Conservation (phyloP, 2,113 vertebrate genomes). For the Todiramphus chloris region DNA sequence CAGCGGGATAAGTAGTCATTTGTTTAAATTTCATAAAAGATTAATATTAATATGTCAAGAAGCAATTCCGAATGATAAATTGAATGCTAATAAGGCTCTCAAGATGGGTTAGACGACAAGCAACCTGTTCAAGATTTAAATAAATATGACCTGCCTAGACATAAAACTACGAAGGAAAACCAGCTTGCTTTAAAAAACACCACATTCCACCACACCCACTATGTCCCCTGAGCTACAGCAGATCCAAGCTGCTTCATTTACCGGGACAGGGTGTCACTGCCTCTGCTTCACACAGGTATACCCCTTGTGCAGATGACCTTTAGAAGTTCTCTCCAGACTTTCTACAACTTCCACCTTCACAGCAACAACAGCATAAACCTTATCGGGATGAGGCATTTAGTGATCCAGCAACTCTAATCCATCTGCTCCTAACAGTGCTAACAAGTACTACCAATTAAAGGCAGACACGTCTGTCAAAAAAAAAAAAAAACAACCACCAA, state of each 20-base stretch:
- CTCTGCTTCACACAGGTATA: not conserved
- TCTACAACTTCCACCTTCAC: not conserved
- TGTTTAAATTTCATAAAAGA: not conserved
- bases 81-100: not conserved
- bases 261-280: fast-evolving
- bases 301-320: not conserved
- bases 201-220: not conserved
- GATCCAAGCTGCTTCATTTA: not conserved
- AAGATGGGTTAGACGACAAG: not conserved
- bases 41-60: not conserved
- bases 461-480: not conserved
- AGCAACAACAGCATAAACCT: not conserved
- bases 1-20: not conserved
- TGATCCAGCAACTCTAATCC: not conserved
- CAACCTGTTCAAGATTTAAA: not conserved
- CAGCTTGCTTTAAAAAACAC: not conserved
- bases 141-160: not conserved
- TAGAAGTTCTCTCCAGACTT: not conserved
- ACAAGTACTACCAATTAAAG: not conserved
- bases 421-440: not conserved
- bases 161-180: not conserved
- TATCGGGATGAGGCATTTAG: not conserved
- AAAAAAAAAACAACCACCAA: not conserved
- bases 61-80: not conserved
- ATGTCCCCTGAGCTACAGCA: not conserved